Base-by-base conservation (phyloP, 2,797 vertebrate species). In the Amblyopsis hoosieri region DNA sequence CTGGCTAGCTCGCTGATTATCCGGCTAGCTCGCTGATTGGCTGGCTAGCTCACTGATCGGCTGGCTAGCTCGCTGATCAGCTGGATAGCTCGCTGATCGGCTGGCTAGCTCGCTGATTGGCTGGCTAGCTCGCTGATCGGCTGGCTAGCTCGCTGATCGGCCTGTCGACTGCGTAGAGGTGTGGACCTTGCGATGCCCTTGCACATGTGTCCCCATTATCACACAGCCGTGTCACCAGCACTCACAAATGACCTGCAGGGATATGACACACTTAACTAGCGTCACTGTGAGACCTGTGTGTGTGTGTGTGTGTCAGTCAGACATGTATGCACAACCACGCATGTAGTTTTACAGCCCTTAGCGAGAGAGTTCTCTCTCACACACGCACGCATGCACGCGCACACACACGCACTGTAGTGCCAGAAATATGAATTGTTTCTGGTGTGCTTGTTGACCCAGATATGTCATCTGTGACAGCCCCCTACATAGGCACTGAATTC, bases 401-500 rank as follows among this genome's bases (percentile, higher is more conserved):
- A 66, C 47, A 12, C 46, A 15, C 13, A 7, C 13, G 11, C 74
- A 66, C 47, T 33, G 3, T n/a, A 23, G 10, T 8, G 37, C 45
- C 53, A 31, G 62, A 56, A 54, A 68, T 57, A 52, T 81, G 70
- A 82, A 82, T 72, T 60, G 71, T 59, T 71, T 52, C 62, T 45
- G 9, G 12, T n/a, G 31, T n/a, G 67, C 78, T 83, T 66, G 79
- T 87, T 87, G 76, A 76, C 62, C 69, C 51, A 66, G 69, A 67
- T 57, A 65, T 65, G 67, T 69, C 14, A 10, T 64, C 52, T 29
- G 56, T 75, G 80, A 60, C 74, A 66, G 69, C 33, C 0, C 3
- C 3, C 53, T 51, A 56, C 60, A 59, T 47, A 47, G n/a, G n/a
- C 62, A 49, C 71, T 70, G 68, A 49, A 64, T 67, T 59, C 56